Base-by-base conservation (phyloP, 2,888 invertebrate species). In the Octodonta nipae region DNA sequence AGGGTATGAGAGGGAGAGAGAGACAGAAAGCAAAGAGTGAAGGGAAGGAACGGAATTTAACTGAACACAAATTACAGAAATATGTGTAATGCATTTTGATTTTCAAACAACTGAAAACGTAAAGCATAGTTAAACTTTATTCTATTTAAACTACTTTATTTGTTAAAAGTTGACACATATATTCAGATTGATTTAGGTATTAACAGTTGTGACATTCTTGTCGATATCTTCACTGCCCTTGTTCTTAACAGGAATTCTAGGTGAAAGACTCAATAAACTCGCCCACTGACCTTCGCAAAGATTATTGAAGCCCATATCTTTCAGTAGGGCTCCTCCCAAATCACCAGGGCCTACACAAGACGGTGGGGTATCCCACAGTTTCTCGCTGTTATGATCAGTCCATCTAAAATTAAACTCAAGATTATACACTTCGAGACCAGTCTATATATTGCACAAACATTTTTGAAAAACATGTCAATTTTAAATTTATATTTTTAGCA, bases 201-300 rank as follows among this genome's bases (percentile, higher is more conserved):
- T n/a, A n/a, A n/a, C n/a, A n/a, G n/a, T 31, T 14, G 15, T 16
- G n/a, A 28, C 12, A 12, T 30, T 30, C 30, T n/a, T 29, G 11
- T 24, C 29, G 1, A 36, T 13, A 16, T 37, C 41, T 15, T 41
- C 43, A 15, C 30, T 39, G 15, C 27, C 16, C 14, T 37, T 42
- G 16, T 44, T 43, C 34, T 44, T 49, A 2, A 78, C 61, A 0
- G 78, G 73, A 8, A 80, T 55, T 26, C 80, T 63, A 0, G 78
- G 76, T 0, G 75, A 68, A 3, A 79, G 60, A 45, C 76, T 75
- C 16, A 73, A 69, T 78, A 81, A 78, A 44, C 80, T 80, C 13
- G 80, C 79, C 81, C 81, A 82, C 45, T 80, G 80, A 0, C 80
- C 80, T 3, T 78, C 69, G 50, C 82, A 83, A 1, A 82, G 67